These are phyloP conservation scores for Molanna angustata DNA, from an alignment of 2,888 invertebrate genomes.

Conservation along the genomic window DNA sequence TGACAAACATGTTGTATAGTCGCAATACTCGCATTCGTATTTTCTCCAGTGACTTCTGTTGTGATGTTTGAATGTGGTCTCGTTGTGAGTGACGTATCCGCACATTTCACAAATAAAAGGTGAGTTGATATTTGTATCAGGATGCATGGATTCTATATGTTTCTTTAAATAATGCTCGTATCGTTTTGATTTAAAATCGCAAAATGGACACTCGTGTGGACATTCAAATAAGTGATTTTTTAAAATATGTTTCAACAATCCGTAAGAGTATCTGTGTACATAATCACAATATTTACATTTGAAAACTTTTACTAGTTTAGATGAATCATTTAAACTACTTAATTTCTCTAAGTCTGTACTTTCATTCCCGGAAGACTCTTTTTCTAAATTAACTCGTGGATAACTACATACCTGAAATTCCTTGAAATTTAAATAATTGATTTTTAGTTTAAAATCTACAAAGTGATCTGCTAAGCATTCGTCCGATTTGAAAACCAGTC, in stretches of 20 bases:
- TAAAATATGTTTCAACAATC: background rate
- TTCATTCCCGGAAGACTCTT: background rate
- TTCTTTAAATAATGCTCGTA: conserved; percentile 1
- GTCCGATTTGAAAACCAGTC: background rate
- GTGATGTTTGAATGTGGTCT: conserved; percentile 3
- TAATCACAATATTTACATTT: conserved; percentile 2
- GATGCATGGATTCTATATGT: background rate
- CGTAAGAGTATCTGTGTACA: background rate
- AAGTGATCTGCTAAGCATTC: background rate
- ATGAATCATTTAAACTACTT: background rate
- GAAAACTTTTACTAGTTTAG: no score
- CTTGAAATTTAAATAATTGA: no score
- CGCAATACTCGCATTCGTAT: conserved; percentile 19
- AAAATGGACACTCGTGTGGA: conserved; percentile 2
- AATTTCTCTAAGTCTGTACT: background rate
- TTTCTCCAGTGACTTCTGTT: background rate
- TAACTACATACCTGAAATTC: no score
- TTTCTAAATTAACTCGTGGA: no score
- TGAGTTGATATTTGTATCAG: no score
- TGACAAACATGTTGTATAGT: conserved; percentile 14
- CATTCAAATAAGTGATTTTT: conserved; percentile 1
- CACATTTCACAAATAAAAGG: conserved; percentile 1
- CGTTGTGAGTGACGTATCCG: conserved; percentile 1
- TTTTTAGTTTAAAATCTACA: no score
- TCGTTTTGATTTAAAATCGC: background rate